phyloP scores from a whole-genome alignment of 2,797 vertebrate genomes.

The Pangasius macronema region DNA sequence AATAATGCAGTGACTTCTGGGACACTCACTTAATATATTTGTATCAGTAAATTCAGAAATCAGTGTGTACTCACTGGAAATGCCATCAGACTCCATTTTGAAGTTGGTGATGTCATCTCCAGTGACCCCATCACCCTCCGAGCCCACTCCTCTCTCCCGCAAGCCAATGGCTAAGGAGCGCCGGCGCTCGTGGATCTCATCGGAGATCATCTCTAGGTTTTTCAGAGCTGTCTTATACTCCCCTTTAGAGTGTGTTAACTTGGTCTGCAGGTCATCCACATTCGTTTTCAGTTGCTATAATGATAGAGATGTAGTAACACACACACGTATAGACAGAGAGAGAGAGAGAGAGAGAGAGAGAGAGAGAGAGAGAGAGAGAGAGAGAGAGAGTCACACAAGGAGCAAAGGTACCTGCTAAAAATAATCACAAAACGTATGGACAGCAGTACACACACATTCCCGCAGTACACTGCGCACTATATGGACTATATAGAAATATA shows the following conservation, averaged over 20 bases:
- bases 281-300: conserved; percentile 90
- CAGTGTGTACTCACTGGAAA: conserved; percentile 84
- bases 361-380: too few relatives aligned
- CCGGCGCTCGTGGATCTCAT: conserved; percentile 92
- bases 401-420: not conserved
- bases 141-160: conserved; percentile 86
- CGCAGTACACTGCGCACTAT: not conserved
- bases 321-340: not conserved
- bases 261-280: conserved; percentile 91
- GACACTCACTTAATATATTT: not conserved
- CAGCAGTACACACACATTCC: not conserved
- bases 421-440: not conserved
- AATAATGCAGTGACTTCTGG: not conserved
- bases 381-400: not conserved
- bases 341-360: not conserved
- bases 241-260: conserved; percentile 85
- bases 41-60: not conserved
- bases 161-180: conserved; percentile 85
- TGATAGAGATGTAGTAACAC: not conserved
- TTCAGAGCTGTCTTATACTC: conserved; percentile 90
- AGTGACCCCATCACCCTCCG: conserved; percentile 78
- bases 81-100: conserved; percentile 81
- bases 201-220: conserved; percentile 94
- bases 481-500: not conserved
- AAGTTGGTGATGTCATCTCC: conserved; percentile 77